These are phyloP conservation scores for Trichonephila clavata DNA, from an alignment of 1,140 invertebrate species.

Conservation along the genomic window DNA sequence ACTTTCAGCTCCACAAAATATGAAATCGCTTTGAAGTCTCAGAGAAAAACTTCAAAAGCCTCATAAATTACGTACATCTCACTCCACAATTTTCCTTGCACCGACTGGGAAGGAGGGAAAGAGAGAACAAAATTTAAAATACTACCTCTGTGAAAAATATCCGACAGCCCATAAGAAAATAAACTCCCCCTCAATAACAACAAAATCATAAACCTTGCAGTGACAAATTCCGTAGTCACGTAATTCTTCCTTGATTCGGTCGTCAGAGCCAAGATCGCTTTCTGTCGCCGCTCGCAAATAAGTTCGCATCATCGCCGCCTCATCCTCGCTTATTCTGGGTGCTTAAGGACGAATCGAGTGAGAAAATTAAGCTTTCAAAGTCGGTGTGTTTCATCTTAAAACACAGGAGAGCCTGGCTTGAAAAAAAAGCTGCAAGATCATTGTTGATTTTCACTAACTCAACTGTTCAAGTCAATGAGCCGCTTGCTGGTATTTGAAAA, in stretches of 20 bases:
- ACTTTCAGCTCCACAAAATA: neutral
- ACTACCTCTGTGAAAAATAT: conserved; percentile 22
- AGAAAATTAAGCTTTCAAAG: neutral
- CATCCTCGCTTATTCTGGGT: conserved; percentile 20
- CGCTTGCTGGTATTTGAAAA: too few relatives aligned
- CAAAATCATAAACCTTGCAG: conserved; percentile 52
- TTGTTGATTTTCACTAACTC: too few relatives aligned
- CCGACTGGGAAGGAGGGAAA: neutral
- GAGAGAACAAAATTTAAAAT: neutral
- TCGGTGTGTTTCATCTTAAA: neutral
- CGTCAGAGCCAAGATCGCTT: conserved; percentile 50
- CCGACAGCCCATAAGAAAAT: conserved; percentile 49
- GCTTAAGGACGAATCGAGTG: neutral
- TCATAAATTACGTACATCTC: neutral
- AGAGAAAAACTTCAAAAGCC: neutral
- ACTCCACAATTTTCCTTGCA: neutral
- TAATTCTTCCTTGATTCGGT: conserved; percentile 48
- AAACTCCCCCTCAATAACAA: conserved; percentile 50
- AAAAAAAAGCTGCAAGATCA: too few relatives aligned
- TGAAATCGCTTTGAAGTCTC: neutral
- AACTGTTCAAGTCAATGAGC: too few relatives aligned
- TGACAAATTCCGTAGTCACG: conserved; percentile 73
- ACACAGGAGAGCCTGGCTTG: neutral
- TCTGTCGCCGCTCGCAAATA: conserved; percentile 65
- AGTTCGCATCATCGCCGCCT: conserved; percentile 43